Evolutionary conservation across 2,888 invertebrate genomes (phyloP).

Genomic region (Athripsodes cinereus): DNA sequence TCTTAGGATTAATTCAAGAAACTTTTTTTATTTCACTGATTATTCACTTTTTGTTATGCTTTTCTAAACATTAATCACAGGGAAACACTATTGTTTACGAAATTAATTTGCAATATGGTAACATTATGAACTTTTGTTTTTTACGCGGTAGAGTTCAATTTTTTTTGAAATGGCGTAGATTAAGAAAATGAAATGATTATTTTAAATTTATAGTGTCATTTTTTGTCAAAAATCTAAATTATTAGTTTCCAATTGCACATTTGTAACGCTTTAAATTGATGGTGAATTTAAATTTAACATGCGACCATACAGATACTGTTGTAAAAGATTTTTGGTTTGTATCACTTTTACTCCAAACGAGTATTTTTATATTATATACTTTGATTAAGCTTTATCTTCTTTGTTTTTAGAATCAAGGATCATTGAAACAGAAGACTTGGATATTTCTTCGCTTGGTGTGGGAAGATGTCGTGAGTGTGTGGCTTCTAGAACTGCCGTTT

Average conservation of each 20-base stretch:
- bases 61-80: no score
- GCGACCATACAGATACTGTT: slow-evolving; percentile 10
- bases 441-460: slow-evolving; percentile 4
- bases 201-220: no score
- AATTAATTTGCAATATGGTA: no score
- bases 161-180: no score
- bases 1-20: no score
- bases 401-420: background rate
- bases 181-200: no score
- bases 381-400: background rate
- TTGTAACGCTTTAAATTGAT: background rate
- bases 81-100: no score
- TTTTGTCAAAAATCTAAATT: background rate
- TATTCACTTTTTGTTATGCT: no score
- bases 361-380: background rate
- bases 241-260: background rate
- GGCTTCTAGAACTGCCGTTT: slow-evolving; percentile 16
- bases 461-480: slow-evolving; percentile 10
- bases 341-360: background rate
- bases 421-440: background rate
- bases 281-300: background rate
- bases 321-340: slow-evolving; percentile 11
- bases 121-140: no score
- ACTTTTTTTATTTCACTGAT: no score
- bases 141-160: no score